Base-by-base conservation (phyloP, 2,888 invertebrate genomes). In the Archaeoteleia sp. region DNA sequence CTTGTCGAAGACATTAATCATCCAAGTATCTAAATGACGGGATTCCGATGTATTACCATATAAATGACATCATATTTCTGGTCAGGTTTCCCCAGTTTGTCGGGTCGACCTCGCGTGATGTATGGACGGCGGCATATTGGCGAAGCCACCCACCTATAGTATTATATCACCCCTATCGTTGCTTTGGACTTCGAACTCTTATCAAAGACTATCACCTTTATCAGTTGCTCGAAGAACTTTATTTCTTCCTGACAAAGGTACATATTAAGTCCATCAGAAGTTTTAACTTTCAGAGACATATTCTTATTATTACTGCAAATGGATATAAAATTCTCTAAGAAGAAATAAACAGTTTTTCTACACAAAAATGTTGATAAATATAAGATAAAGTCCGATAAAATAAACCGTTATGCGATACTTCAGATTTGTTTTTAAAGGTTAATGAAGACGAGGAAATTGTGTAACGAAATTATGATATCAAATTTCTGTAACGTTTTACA, bases 41-140 rank as follows among this genome's bases (percentile, higher is more conserved):
- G 85, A 85, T 85, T 83, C 85, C 85, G 81, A 85, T 85, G 84
- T 83, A 85, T 85, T 85, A 85, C 85, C 85, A 85, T 85, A 85
- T 84, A 85, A 85, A 85, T 85, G 85, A 85, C 85, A 85, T 85
- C 85, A 85, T 85, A 85, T 85, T 85, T 85, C 85, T 85, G 85
- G 85, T 85, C 85, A 85, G 82, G 82, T 82, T 82, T 82, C 82
- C 82, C 82, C 80, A 82, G 82, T 82, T 82, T 82, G 82, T 82
- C 82, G 82, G 81, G 72, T 77, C 76, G 76, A 77, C 72, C 67
- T 72, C 74, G 77, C 73, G 81, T 83, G 85, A 85, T 85, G 82
- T 85, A 85, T 85, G 82, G 82, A 83, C 82, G 80, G 74, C 78
- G 81, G 83, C 84, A 85, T 85, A 85, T 85, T 84, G 84, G 82